Conservation (phyloP, 2,888 invertebrate species). For the Cephonodes hylas region DNA sequence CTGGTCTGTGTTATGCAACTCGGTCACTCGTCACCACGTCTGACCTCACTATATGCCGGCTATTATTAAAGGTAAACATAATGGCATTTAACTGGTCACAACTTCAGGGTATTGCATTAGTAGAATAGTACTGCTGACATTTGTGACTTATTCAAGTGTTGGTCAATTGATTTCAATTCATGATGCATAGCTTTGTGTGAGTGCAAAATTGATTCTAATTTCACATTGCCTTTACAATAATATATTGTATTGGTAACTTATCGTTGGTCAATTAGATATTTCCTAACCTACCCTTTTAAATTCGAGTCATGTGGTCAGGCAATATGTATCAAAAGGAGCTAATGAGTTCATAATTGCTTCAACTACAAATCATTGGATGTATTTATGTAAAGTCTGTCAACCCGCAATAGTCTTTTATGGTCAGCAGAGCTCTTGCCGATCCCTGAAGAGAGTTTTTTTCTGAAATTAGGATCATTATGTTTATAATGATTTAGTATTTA, state of each 20-base stretch:
- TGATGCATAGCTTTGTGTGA: conserved; percentile 16
- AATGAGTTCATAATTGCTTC: not conserved
- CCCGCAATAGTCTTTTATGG: too few species aligned
- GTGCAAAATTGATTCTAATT: not conserved
- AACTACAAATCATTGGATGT: not conserved
- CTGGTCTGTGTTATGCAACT: conserved; percentile 42
- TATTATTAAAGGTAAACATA: conserved; percentile 50
- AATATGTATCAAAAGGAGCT: not conserved
- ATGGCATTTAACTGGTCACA: conserved; percentile 53
- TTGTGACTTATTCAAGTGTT: conserved; percentile 49
- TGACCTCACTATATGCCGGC: conserved; percentile 31
- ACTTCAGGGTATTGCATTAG: conserved; percentile 46
- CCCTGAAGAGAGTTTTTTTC: too few species aligned
- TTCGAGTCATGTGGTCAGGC: not conserved
- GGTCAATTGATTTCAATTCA: conserved; percentile 49
- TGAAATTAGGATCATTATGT: too few species aligned
- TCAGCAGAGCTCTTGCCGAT: too few species aligned
- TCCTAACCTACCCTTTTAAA: not conserved
- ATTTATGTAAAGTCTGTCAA: not conserved
- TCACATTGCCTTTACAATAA: not conserved
- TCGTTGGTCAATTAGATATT: not conserved
- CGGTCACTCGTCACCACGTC: conserved; percentile 39
- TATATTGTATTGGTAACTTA: not conserved
- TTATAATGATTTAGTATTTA: too few species aligned
- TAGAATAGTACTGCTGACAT: conserved; percentile 45